Conservation (phyloP, 2,888 invertebrate species). For the Netelia virgata region DNA sequence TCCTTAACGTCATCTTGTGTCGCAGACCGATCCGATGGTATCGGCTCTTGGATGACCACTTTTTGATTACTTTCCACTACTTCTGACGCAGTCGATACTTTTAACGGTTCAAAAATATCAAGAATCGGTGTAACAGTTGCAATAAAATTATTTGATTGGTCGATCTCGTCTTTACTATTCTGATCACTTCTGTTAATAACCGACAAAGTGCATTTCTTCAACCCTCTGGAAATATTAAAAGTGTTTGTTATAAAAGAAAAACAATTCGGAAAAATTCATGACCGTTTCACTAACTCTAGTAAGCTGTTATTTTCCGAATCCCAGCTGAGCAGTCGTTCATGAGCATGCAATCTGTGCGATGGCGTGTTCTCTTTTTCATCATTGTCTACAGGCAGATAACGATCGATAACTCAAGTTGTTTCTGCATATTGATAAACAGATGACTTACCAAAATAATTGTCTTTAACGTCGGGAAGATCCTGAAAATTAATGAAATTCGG, state of each 20-base stretch:
- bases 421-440: neutral
- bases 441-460: constrained; percentile 67
- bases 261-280: neutral
- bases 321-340: constrained; percentile 33
- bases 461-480: constrained; percentile 48
- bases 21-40: neutral
- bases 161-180: neutral
- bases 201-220: constrained; percentile 61
- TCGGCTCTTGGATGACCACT: neutral
- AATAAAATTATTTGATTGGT: neutral
- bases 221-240: constrained; percentile 39
- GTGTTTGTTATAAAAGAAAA: neutral
- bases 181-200: constrained; percentile 25
- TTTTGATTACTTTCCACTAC: constrained; percentile 7
- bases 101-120: neutral
- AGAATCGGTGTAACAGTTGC: neutral
- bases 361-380: constrained; percentile 38
- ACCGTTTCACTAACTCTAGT: constrained; percentile 53
- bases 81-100: neutral
- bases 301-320: constrained; percentile 59
- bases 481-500: constrained; percentile 65
- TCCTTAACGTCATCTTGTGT: constrained; percentile 13
- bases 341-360: constrained; percentile 8
- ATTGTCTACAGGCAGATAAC: neutral
- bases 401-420: neutral